phyloP scores from a whole-genome alignment of 2,113 vertebrate species.

The Corynorhinus townsendii region DNA sequence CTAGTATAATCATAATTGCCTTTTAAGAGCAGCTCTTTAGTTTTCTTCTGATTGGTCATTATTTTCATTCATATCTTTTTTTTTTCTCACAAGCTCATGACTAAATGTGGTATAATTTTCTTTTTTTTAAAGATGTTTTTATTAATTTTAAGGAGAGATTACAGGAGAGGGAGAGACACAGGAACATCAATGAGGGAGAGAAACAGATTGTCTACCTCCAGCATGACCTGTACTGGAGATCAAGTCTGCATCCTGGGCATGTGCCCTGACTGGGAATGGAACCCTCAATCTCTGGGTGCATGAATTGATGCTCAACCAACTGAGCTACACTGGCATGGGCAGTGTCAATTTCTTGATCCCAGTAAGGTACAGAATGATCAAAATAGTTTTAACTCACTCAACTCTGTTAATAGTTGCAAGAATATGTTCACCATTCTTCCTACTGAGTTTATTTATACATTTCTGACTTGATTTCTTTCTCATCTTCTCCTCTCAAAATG shows the following conservation, averaged over 20 bases:
- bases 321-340: too few species aligned
- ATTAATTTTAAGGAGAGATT: too few species aligned
- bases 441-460: slow-evolving; percentile 19
- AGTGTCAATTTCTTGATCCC: neutral
- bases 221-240: too few species aligned
- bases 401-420: slow-evolving; percentile 51
- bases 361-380: neutral
- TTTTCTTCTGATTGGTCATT: neutral
- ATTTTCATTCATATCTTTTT: neutral
- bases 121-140: neutral
- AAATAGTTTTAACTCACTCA: neutral
- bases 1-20: neutral
- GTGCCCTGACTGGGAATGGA: too few species aligned
- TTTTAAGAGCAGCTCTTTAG: neutral
- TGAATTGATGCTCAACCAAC: too few species aligned
- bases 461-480: slow-evolving; percentile 25
- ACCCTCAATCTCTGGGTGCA: too few species aligned
- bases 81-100: neutral
- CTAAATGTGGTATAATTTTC: neutral
- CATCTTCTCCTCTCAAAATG: neutral
- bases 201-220: too few species aligned
- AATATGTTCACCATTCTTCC: slow-evolving; percentile 30
- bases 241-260: too few species aligned
- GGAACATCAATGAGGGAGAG: too few species aligned
- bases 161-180: too few species aligned